Base-by-base conservation (phyloP, 2,797 vertebrate species). In the Nyctalus aviator region DNA sequence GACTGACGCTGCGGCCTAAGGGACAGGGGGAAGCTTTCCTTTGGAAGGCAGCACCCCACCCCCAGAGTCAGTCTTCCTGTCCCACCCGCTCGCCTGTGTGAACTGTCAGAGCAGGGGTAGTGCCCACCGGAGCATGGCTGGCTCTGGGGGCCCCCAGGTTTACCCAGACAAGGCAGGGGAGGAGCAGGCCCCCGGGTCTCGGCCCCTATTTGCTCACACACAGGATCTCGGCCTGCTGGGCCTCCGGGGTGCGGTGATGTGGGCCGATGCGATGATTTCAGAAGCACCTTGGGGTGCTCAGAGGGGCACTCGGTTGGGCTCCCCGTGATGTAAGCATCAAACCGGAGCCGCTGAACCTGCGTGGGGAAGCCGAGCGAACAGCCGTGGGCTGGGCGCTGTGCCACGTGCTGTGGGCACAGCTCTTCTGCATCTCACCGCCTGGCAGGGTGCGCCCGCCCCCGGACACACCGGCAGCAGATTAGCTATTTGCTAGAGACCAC, bases 331-430 rank as follows among this genome's bases (percentile, higher is more conserved):
- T 71, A 37, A 73, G 62, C 77, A 6, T 11, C 59, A 5, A 23
- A 12, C 8, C 23, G 55, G 35, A 12, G 18, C 37, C 62, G 1
- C 37, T 41, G 37, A 41, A 7, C 37, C 37, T 41, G 37, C 37
- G 6, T 41, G 37, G n/a, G 35, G 37, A 11, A 4, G 46, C 41
- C 15, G 79, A 4, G 44, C 3, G 57, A 25, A 2, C 17, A 37
- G 25, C 30, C 23, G 4, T 18, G 32, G 10, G 8, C 10, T 0
- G n/a, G 64, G 71, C 1, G 2, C 44, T 0, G 5, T 17, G 57
- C 68, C 30, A 0, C 3, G 30, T 3, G 21, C 14, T 8, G 21
- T 1, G 0, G 11, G 18, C 78, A 50, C 2, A 11, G 53, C n/a
- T 44, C 30, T 13, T 72, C n/a, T 2, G 5, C 5, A 1, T 7